Evolutionary conservation across 1,140 invertebrate species (phyloP).

Genomic region (Pantala flavescens): DNA sequence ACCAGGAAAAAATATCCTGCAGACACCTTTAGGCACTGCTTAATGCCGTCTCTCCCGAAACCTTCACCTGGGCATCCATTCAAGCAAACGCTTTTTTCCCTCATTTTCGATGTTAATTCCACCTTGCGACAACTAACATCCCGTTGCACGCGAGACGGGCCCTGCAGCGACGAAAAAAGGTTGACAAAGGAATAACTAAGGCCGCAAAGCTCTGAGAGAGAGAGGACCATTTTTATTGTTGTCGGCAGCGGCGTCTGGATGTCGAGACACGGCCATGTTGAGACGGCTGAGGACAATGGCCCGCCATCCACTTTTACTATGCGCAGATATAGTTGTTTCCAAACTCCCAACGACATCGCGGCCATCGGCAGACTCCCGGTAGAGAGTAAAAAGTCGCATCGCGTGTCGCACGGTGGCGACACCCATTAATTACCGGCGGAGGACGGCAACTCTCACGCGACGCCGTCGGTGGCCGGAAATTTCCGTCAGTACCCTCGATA

Average conservation of each 20-base stretch:
- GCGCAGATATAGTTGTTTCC: neutral
- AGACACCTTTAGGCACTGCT: no score
- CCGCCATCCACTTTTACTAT: neutral
- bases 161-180: neutral
- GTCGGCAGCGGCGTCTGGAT: slow-evolving; percentile 1
- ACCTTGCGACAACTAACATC: neutral
- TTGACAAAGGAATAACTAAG: no score
- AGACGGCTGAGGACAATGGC: neutral
- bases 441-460: neutral
- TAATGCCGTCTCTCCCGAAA: no score
- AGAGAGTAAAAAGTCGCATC: neutral
- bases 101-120: neutral
- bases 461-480: no score
- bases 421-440: neutral
- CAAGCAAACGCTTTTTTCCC: no score
- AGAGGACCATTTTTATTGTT: neutral
- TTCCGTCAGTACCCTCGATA: no score
- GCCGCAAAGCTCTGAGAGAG: no score
- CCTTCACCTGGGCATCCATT: no score
- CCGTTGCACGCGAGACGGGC: neutral
- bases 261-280: neutral
- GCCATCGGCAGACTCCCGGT: neutral
- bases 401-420: neutral
- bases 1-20: no score
- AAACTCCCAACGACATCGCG: neutral